phyloP scores from a whole-genome alignment of 1,140 invertebrate genomes.

The Eubasilissa regina region DNA sequence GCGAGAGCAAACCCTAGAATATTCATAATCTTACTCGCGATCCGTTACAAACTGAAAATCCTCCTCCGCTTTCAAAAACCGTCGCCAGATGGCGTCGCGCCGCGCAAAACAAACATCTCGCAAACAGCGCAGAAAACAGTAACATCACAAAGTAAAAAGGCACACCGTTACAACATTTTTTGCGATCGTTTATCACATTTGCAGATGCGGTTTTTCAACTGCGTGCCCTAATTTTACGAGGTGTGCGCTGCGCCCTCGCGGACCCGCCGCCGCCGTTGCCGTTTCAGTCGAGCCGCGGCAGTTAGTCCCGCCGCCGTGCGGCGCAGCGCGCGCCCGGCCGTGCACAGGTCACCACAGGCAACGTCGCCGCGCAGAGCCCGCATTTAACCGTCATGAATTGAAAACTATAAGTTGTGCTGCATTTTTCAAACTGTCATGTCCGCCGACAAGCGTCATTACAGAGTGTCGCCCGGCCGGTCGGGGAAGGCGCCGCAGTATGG shows the following conservation, averaged over 20 bases:
- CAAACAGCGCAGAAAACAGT: not conserved
- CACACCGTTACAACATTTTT: not conserved
- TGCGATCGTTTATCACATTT: not conserved
- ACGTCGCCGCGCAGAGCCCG: not conserved
- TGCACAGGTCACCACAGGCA: conserved; percentile 18
- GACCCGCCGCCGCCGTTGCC: not conserved
- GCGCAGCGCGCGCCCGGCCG: conserved; percentile 11
- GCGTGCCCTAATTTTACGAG: not conserved
- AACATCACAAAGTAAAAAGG: conserved; percentile 18
- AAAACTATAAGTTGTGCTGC: not conserved
- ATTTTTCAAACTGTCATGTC: conserved; percentile 44
- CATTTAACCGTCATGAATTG: not conserved
- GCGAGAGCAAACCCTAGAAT: too few species aligned
- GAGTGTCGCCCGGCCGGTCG: conserved; percentile 70
- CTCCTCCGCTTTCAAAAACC: conserved; percentile 3
- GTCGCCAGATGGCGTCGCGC: conserved; percentile 27
- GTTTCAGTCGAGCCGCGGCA: conserved; percentile 41
- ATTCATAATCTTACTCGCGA: not conserved
- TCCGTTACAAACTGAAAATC: conserved; percentile 13
- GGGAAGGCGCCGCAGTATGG: conserved; percentile 69
- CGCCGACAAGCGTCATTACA: conserved; percentile 62
- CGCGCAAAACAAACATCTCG: not conserved
- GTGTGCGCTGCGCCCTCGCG: not conserved
- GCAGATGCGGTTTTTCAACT: not conserved
- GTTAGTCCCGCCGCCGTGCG: conserved; percentile 9